Evolutionary conservation across 1,140 invertebrate species (phyloP).

Genomic region (Scaptomyza hsui): DNA sequence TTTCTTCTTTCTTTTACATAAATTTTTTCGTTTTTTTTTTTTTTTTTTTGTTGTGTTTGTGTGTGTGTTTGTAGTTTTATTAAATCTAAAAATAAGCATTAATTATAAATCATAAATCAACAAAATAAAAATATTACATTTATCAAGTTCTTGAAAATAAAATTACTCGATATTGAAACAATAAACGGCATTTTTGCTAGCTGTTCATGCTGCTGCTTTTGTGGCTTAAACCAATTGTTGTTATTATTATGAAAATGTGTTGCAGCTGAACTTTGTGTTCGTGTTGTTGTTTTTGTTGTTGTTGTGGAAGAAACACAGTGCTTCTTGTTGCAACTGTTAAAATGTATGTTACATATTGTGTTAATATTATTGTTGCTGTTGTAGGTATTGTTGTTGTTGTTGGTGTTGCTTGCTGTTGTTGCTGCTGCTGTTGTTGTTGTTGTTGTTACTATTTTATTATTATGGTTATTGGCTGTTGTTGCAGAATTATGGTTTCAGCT

Average conservation of each 20-base stretch:
- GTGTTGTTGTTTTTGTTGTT: constrained; percentile 12
- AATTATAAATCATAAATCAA: constrained; percentile 78
- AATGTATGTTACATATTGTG: constrained; percentile 36
- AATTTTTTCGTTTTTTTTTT: constrained; percentile 42
- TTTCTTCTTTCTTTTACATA: constrained; percentile 36
- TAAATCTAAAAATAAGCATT: constrained; percentile 69
- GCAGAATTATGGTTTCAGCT: constrained; percentile 79
- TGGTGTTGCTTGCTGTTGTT: constrained; percentile 29
- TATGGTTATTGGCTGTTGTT: constrained; percentile 17
- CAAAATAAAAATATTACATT: constrained; percentile 79
- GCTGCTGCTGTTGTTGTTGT: constrained; percentile 34
- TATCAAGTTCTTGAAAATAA: constrained; percentile 69
- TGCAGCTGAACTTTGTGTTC: constrained; percentile 9
- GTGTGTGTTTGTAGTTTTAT: constrained; percentile 49
- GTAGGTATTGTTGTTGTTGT: constrained; percentile 21
- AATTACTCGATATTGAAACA: constrained; percentile 72
- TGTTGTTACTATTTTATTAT: constrained; percentile 39
- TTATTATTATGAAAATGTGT: constrained; percentile 34
- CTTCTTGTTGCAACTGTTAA: constrained; percentile 29
- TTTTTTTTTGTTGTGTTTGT: constrained; percentile 36
- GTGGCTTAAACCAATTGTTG: not conserved
- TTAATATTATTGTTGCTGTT: constrained; percentile 26
- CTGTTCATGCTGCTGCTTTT: constrained; percentile 28
- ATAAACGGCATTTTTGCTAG: constrained; percentile 43
- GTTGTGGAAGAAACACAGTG: constrained; percentile 2